These are phyloP conservation scores for Galeopterus variegatus DNA, from an alignment of 2,113 vertebrate species.

Conservation along the genomic window DNA sequence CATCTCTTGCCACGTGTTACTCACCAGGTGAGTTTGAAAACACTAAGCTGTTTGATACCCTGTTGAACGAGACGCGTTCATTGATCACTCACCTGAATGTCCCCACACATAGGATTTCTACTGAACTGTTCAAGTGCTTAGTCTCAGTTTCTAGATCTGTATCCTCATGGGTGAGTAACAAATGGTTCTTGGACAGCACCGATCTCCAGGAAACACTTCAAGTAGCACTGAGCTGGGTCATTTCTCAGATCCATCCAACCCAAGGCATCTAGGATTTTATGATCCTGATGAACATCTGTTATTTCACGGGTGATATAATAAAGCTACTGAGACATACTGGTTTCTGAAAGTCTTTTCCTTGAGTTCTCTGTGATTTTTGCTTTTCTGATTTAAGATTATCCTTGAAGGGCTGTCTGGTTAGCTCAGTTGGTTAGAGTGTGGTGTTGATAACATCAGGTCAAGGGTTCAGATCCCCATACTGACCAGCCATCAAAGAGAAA, in stretches of 20 bases:
- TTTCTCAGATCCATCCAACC: not conserved
- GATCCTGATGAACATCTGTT: not conserved
- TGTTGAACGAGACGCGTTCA: not conserved
- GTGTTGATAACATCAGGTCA: too few relatives aligned
- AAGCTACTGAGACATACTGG: not conserved
- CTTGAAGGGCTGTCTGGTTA: too few relatives aligned
- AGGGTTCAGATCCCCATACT: too few relatives aligned
- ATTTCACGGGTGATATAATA: not conserved
- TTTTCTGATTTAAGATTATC: not conserved
- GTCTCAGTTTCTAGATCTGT: not conserved
- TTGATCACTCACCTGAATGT: not conserved
- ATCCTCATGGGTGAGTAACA: not conserved
- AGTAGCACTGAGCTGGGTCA: not conserved
- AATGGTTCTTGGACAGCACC: not conserved
- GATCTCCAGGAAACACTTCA: not conserved
- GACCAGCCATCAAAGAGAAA: too few relatives aligned
- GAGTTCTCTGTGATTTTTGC: not conserved
- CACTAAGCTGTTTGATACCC: not conserved
- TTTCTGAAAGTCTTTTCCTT: not conserved
- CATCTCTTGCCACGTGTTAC: rapidly evolving
- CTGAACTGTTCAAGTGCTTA: not conserved
- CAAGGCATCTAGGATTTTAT: not conserved
- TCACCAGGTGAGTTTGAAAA: not conserved
- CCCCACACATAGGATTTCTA: not conserved
- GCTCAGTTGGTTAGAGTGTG: too few relatives aligned